Evolutionary conservation across 2,888 invertebrate species (phyloP).

Genomic region (Melinopterus prodromus): DNA sequence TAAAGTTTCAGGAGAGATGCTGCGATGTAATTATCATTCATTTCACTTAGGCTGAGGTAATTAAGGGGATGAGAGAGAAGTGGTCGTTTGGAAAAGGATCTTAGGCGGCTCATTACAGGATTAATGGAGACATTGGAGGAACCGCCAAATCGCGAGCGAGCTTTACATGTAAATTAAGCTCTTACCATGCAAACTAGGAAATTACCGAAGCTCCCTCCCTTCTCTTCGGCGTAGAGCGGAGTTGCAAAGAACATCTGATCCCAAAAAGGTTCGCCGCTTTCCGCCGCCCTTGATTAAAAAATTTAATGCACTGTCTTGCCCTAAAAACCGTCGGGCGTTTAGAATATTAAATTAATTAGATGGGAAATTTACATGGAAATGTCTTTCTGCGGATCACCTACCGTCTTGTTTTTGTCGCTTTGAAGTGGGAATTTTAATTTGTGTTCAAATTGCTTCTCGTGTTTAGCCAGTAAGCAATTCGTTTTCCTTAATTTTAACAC

Average conservation of each 20-base stretch:
- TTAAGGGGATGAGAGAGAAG: conserved; percentile 45
- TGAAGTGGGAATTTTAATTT: not conserved
- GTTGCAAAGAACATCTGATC: conserved; percentile 39
- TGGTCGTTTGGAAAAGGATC: conserved; percentile 40
- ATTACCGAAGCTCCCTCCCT: conserved; percentile 54
- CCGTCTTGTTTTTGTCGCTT: not conserved
- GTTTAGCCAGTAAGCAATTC: no score
- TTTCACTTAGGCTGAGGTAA: conserved; percentile 50
- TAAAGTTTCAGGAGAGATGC: conserved; percentile 13
- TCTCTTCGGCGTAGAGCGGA: conserved; percentile 15
- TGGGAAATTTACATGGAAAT: conserved; percentile 13
- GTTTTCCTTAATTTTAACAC: no score
- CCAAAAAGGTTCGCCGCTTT: conserved; percentile 25
- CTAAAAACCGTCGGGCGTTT: conserved; percentile 12
- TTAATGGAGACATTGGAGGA: conserved; percentile 61
- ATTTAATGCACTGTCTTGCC: conserved; percentile 21
- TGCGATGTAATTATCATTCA: conserved; percentile 47
- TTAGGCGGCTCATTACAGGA: conserved; percentile 56
- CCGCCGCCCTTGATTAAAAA: conserved; percentile 28
- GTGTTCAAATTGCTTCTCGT: not conserved
- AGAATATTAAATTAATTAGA: conserved; percentile 19
- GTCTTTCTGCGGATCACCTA: not conserved
- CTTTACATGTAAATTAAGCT: conserved; percentile 61
- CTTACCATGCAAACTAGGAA: conserved; percentile 60
- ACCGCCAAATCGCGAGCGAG: conserved; percentile 54